Evolutionary conservation across 2,888 invertebrate genomes (phyloP).

Genomic region (Lepidocyrtoides sp.): DNA sequence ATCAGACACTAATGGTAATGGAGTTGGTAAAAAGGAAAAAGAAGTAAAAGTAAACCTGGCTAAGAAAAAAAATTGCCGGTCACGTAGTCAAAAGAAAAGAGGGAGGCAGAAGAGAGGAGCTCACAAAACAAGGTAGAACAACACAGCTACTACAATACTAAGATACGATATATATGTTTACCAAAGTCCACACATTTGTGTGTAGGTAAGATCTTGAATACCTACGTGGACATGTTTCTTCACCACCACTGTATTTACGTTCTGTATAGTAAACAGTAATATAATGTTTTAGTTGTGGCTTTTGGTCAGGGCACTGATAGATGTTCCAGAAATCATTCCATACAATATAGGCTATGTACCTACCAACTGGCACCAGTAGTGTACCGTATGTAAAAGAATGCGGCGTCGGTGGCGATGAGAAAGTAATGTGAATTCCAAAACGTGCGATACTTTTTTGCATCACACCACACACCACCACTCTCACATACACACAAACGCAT

Average conservation of each 20-base stretch:
- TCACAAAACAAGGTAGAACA: slow-evolving; percentile 10
- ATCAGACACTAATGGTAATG: slow-evolving; percentile 56
- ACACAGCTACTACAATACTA: neutral
- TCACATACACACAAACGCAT: neutral
- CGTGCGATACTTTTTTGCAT: slow-evolving; percentile 9
- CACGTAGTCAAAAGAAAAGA: slow-evolving; percentile 38
- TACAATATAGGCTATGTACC: neutral
- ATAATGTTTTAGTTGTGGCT: slow-evolving; percentile 7
- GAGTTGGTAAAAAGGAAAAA: slow-evolving; percentile 48
- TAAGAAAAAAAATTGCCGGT: slow-evolving; percentile 31
- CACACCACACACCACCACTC: neutral
- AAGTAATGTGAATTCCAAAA: slow-evolving; percentile 29
- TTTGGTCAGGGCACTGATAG: neutral
- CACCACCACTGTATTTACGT: too few species aligned
- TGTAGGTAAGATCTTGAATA: too few species aligned
- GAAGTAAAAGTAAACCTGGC: slow-evolving; percentile 42
- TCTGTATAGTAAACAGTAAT: too few species aligned
- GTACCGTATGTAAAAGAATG: slow-evolving; percentile 18
- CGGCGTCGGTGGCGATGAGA: slow-evolving; percentile 28
- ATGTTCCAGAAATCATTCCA: slow-evolving; percentile 5
- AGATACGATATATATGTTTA: neutral
- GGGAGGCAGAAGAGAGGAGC: too few species aligned
- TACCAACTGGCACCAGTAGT: neutral
- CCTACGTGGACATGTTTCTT: too few species aligned
- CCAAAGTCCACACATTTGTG: neutral